These are phyloP conservation scores for Chunga burmeisteri DNA, from an alignment of 2,113 vertebrate genomes.

Conservation along the genomic window DNA sequence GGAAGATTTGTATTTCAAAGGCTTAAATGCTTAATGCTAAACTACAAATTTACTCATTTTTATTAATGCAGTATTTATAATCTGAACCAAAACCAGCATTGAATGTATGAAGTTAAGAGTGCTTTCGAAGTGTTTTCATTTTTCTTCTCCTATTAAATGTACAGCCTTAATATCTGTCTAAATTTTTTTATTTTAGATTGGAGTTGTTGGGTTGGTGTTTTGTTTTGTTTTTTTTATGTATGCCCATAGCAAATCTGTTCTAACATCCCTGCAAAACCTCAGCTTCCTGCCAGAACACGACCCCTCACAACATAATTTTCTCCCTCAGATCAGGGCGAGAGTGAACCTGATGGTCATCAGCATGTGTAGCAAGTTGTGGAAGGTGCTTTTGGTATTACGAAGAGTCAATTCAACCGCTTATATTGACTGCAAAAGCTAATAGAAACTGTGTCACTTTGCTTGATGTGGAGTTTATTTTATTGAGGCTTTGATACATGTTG, in stretches of 20 bases:
- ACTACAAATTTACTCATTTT: neutral
- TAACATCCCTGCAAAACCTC: neutral
- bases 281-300: neutral
- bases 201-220: neutral
- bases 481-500: neutral
- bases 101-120: neutral
- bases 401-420: neutral
- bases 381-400: neutral
- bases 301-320: neutral
- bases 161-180: neutral
- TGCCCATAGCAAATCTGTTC: neutral
- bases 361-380: neutral
- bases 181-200: neutral
- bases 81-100: neutral
- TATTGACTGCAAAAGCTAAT: neutral
- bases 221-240: neutral
- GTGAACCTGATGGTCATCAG: neutral
- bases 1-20: neutral
- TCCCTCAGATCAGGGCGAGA: neutral
- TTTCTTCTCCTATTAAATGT: neutral
- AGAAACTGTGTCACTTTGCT: neutral
- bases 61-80: neutral
- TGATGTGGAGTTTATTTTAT: neutral
- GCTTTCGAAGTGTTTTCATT: neutral
- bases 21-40: neutral